Conservation (phyloP, 2,113 vertebrate species). For the mouse (Mus musculus) region GRCm39 chr10:30202501-30203000, state of each 20-base stretch:
- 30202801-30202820: not conserved
- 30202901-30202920: not conserved
- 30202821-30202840: not conserved
- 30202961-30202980: not conserved
- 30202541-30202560: not conserved
- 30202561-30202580: not conserved
- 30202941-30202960: not conserved
- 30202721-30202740: no score
- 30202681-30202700: constrained; percentile 6
- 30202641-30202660: not conserved
- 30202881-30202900: not conserved
- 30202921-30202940: not conserved
- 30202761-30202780: not conserved
- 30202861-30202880: not conserved
- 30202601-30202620: not conserved
- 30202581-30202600: not conserved
- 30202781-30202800: not conserved
- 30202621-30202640: not conserved
- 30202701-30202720: not conserved
- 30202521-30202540: not conserved
- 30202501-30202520: not conserved
- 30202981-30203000: not conserved
- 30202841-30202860: not conserved
- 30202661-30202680: not conserved
- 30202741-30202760: not conserved